Conservation (phyloP, 1,140 invertebrate genomes). For the Psix sp. region DNA sequence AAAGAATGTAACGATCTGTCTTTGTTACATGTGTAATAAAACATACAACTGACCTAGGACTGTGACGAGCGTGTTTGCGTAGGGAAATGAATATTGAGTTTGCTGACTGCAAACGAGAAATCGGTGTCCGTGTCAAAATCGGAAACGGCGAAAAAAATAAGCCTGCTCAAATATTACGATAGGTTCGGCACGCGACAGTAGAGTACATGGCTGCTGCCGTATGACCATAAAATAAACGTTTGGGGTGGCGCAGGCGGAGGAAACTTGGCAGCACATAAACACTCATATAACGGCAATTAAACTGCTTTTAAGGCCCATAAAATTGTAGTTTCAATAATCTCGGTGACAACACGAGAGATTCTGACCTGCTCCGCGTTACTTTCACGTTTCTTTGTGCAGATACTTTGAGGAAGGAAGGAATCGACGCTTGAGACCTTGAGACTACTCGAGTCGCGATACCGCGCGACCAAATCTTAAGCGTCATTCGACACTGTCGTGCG, state of each 20-base stretch:
- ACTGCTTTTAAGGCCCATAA: constrained; percentile 78
- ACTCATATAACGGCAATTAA: constrained; percentile 79
- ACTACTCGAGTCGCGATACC: constrained; percentile 19
- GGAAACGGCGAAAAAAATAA: constrained; percentile 45
- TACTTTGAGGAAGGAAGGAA: constrained; percentile 48
- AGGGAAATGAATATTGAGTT: constrained; percentile 22
- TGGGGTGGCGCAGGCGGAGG: constrained; percentile 73
- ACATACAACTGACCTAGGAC: constrained; percentile 30
- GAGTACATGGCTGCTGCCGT: constrained; percentile 69
- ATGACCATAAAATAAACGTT: constrained; percentile 78
- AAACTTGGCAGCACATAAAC: constrained; percentile 76
- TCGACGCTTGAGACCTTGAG: constrained; percentile 30
- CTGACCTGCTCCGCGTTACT: constrained; percentile 69
- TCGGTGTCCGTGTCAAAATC: constrained; percentile 33
- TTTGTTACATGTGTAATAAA: constrained; percentile 41
- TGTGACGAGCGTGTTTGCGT: neutral
- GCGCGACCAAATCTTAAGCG: constrained; percentile 35
- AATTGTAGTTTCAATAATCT: constrained; percentile 79
- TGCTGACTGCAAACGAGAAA: constrained; percentile 5
- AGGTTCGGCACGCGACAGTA: constrained; percentile 75
- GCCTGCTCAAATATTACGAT: constrained; percentile 64
- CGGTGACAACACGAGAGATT: constrained; percentile 75
- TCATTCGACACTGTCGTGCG: constrained; percentile 35
- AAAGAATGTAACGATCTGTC: constrained; percentile 25
- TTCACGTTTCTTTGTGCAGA: constrained; percentile 54